Conservation (phyloP, 35 echinoderm and acorn worm species). For the Acanthaster planci region DNA sequence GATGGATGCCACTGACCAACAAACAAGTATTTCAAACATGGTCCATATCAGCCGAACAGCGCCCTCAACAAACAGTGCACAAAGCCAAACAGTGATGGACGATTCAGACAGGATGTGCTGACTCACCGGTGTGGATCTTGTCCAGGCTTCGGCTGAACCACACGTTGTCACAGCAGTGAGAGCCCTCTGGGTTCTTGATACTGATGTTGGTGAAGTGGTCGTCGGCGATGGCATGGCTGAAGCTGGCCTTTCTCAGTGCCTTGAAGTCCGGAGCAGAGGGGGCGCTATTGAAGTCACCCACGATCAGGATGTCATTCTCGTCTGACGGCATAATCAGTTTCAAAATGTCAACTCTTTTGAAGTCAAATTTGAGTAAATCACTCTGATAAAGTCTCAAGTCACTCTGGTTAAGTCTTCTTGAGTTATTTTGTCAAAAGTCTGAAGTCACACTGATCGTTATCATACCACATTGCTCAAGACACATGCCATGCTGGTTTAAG, state of each 20-base stretch:
- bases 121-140: constrained; percentile 37
- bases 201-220: constrained; percentile 39
- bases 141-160: constrained; percentile 33
- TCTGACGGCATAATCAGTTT: background rate
- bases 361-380: too few relatives aligned
- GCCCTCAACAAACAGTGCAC: too few relatives aligned
- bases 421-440: too few relatives aligned
- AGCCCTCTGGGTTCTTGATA: constrained; percentile 30
- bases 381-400: too few relatives aligned
- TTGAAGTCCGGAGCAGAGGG: constrained; percentile 41
- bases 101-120: background rate
- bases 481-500: too few relatives aligned
- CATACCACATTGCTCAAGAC: too few relatives aligned
- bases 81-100: background rate
- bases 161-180: constrained; percentile 44
- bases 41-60: too few relatives aligned
- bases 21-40: too few relatives aligned
- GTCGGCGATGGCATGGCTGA: constrained; percentile 12
- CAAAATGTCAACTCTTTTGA: too few relatives aligned
- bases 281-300: constrained; percentile 43
- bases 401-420: too few relatives aligned
- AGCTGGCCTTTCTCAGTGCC: background rate
- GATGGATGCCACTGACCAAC: too few relatives aligned
- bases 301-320: constrained; percentile 37
- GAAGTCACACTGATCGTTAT: too few relatives aligned